Base-by-base conservation (phyloP, 2,113 vertebrate species). In the Apeltes quadracus region DNA sequence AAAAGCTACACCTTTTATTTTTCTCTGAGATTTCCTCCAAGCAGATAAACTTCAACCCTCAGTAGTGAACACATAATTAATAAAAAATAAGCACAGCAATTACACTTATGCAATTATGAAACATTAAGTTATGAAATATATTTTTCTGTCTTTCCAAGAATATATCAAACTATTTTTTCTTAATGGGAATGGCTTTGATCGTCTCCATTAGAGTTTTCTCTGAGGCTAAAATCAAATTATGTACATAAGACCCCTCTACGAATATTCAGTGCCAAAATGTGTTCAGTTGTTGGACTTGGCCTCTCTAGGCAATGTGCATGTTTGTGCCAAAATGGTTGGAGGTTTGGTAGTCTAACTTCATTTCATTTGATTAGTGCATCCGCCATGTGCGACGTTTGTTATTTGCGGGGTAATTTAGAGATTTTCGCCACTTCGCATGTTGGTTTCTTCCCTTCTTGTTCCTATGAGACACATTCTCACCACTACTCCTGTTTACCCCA, bases 271-370 rank as follows among this genome's bases (percentile, higher is more conserved):
- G 89, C 89, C 91, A 86, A 82, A 61, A 61, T 58, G 61, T 89
- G 63, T 88, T 88, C 72, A 27, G 55, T 71, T 65, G 54, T 78
- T 81, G 71, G 76, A 79, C 67, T 84, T 85, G 82, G 69, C 78
- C 81, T 84, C 62, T 88, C 72, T 83, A 88, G 87, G 89, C 64
- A 78, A 79, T 63, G 76, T 92, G 92, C 92, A 92, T 93, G 91
- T 89, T 87, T 87, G 89, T 93, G 86, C 86, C 88, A 92, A 90
- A 87, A 73, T 68, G 74, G 76, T 81, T 78, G 77, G 58, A 78
- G 32, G 78, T 87, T 74, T 77, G 72, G 38, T 86, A 67, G 76
- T 84, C 63, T 71, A 72, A 74, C 65, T 57, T 77, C 76, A 77
- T 85, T 70, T 80, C 66, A 84, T 74, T 61, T 61, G 48, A 82